Base-by-base conservation (phyloP, 2,797 vertebrate genomes). In the Amphiprion clarkii region DNA sequence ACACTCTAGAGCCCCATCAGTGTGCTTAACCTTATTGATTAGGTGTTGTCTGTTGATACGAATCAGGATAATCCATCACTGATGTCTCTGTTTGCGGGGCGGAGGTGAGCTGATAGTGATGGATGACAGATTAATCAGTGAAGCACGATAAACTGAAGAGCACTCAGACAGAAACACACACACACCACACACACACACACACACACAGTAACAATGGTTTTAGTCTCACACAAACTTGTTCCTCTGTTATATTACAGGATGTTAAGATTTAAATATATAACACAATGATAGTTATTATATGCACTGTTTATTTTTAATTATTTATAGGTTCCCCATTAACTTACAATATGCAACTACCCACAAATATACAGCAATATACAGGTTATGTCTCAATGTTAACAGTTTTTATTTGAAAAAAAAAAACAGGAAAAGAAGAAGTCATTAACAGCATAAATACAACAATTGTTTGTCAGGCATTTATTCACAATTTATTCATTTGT, bases 11-110 rank as follows among this genome's bases (percentile, higher is more conserved):
- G 27, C 66, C 70, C 63, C 81, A 88, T 89, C 61, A 89, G 90
- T 83, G 76, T 79, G 87, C 80, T 91, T 92, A 85, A 91, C 82
- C 84, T 82, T 72, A 91, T 90, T 88, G 91, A 92, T 91, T 67
- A 74, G 86, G 67, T 86, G 80, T 55, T 46, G 48, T 78, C 81
- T 85, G 54, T 74, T 87, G 86, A 81, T 67, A 46, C 40, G 64
- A 71, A 88, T 88, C 83, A 51, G 55, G 67, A 78, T 64, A 74
- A 92, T 92, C 88, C 78, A 71, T 90, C 92, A 87, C 81, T 77
- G 89, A 81, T 82, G 86, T 74, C 84, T 82, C 5, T 89, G 83
- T 92, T 89, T 89, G 19, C 46, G 2, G 77, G 80, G 87, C 7
- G 66, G 90, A 83, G 84, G 82, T 81, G 82, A 80, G 74, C n/a